phyloP scores from a whole-genome alignment of 2,113 vertebrate genomes.

The Lophura nycthemera region DNA sequence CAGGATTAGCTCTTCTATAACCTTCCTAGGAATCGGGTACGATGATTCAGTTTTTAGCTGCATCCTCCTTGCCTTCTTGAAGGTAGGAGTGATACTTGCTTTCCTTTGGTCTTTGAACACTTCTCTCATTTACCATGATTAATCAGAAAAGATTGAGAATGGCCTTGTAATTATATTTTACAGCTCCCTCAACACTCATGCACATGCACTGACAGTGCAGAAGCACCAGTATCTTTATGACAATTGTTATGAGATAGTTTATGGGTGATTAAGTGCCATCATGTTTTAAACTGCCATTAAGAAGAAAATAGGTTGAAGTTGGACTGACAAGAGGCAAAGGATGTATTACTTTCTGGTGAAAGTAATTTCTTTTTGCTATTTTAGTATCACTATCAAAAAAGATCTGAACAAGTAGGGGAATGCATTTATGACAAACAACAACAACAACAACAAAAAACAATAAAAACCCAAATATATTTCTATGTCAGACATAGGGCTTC shows the following conservation, averaged over 20 bases:
- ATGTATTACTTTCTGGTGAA: background rate
- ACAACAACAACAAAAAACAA: background rate
- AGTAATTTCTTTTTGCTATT: constrained; percentile 49
- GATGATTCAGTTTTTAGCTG: too few relatives aligned
- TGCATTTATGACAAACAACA: background rate
- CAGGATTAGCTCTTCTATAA: background rate
- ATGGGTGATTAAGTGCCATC: too few relatives aligned
- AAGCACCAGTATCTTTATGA: background rate
- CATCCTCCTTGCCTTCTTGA: too few relatives aligned
- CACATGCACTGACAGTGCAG: background rate
- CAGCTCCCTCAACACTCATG: background rate
- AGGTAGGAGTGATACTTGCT: too few relatives aligned
- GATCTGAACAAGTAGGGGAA: background rate
- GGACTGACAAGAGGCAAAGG: background rate
- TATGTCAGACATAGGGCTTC: background rate
- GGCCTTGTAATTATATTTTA: background rate
- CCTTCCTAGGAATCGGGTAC: background rate
- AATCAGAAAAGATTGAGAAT: background rate
- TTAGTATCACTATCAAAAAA: constrained; percentile 54
- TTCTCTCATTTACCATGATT: too few relatives aligned
- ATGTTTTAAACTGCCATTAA: background rate
- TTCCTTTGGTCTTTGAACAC: too few relatives aligned
- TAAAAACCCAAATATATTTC: background rate
- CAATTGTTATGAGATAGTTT: background rate
- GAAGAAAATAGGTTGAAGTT: background rate